Evolutionary conservation across 2,888 invertebrate species (phyloP), one percentile per base, ranked within the genome.

Genomic region (Trissoscelio sp.): DNA sequence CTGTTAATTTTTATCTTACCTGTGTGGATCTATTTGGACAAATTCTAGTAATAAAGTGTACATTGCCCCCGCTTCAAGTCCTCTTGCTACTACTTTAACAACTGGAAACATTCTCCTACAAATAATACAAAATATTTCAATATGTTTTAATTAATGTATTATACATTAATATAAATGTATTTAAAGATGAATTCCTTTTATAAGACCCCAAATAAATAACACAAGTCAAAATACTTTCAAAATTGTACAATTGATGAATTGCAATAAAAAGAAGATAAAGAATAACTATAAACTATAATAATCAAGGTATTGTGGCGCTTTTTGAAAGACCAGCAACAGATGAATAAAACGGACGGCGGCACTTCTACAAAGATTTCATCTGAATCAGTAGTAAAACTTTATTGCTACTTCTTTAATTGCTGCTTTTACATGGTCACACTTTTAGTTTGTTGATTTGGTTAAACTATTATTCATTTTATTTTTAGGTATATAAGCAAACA

Each of bases 351-450:
- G 60, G 58, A 62, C 78, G 80, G 70, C 83, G 83, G 79, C 75
- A 48, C 55, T 44, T 80, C 28, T 34, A 75, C 78, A 83, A 83
- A 81, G 81, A 72, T 83, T 81, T 72, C 72, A 58, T 53, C 77
- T 69, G 75, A 64, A 72, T 67, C 51, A 67, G 75, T 74, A 70
- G 81, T 83, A 83, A 83, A 81, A 75, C 64, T 83, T 83, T 83
- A 83, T 83, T 79, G 83, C 77, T 73, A 77, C 72, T 60, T 57
- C 64, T 81, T 75, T 81, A 78, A 81, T 81, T 81, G 81, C 75
- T 73, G 48, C 73, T 77, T 60, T 75, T 83, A 83, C 83, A 81
- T 67, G 79, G 67, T 80, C 83, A 78, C 80, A 73, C 80, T 83
- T 42, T 80, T 78, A 83, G 42, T 46, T 80, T 73, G 80, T 78